phyloP scores from a whole-genome alignment of 2,113 vertebrate genomes.

The Megaceryle torquata region DNA sequence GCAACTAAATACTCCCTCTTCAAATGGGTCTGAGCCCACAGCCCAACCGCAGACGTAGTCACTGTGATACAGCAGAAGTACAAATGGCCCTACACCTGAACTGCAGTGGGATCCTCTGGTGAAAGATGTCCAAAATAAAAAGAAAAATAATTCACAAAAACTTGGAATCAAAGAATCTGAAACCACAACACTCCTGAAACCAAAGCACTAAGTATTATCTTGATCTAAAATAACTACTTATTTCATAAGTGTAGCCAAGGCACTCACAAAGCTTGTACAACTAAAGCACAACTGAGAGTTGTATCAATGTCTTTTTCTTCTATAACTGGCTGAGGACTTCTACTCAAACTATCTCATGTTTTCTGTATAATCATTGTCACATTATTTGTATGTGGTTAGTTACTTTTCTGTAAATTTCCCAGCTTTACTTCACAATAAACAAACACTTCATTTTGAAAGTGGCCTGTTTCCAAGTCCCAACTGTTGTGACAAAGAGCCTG shows the following conservation, averaged over 20 bases:
- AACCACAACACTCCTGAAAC: background rate
- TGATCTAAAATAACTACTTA: background rate
- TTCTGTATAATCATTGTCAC: background rate
- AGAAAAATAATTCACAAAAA: background rate
- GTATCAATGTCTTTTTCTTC: background rate
- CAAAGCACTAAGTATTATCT: fast-evolving
- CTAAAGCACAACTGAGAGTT: background rate
- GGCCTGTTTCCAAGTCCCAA: background rate
- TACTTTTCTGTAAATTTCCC: background rate
- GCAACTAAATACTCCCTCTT: background rate
- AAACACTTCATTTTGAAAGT: background rate
- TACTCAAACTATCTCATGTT: background rate
- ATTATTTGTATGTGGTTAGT: background rate
- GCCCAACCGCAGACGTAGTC: fast-evolving
- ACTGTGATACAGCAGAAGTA: fast-evolving
- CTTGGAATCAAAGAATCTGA: background rate
- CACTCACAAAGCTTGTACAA: background rate
- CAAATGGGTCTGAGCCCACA: background rate
- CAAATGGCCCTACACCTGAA: fast-evolving
- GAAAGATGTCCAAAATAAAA: background rate
- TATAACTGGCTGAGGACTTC: background rate
- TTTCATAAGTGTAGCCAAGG: background rate
- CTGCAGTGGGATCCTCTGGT: background rate
- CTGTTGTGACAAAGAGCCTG: background rate
- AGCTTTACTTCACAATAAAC: background rate